A percentile compares a stretch with the other conserved stretches of the same genome.
phyloP scores from a whole-genome alignment of 1,140 invertebrate genomes.

The Chymomyza costata region DNA sequence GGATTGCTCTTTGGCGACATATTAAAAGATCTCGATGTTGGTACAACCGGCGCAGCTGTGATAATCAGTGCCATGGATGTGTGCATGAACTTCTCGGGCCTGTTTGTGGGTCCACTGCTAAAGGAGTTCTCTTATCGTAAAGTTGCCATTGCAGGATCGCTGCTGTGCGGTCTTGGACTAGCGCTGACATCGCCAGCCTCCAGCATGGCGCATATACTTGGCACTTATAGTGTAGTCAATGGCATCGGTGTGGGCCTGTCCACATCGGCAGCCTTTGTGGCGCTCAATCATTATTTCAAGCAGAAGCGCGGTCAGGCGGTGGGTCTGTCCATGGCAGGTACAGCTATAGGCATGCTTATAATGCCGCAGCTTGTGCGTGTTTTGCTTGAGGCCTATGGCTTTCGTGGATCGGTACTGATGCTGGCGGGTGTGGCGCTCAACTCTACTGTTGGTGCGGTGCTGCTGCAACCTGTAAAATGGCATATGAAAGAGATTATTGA shows the following conservation, averaged over 20 bases:
- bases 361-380: constrained; percentile 83
- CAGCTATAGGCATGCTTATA: constrained; percentile 84
- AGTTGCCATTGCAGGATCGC: constrained; percentile 82
- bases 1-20: constrained; percentile 85
- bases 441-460: constrained; percentile 80
- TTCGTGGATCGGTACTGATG: constrained; percentile 81
- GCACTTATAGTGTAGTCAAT: constrained; percentile 85
- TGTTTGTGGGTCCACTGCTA: constrained; percentile 83
- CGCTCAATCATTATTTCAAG: constrained; percentile 84
- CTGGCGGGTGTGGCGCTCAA: constrained; percentile 82
- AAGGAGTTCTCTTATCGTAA: constrained; percentile 84
- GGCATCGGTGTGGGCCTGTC: constrained; percentile 85
- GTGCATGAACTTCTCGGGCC: constrained; percentile 85
- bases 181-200: constrained; percentile 81
- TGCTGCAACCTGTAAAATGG: constrained; percentile 82
- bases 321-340: constrained; percentile 85
- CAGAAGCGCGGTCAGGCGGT: constrained; percentile 85
- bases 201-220: constrained; percentile 83
- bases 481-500: constrained; percentile 79
- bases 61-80: constrained; percentile 85
- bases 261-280: constrained; percentile 83
- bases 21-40: constrained; percentile 80
- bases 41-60: constrained; percentile 83
- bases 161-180: constrained; percentile 80
- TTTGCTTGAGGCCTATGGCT: constrained; percentile 79